Base-by-base conservation (phyloP, 1,140 invertebrate species). In the Fopius arisanus region DNA sequence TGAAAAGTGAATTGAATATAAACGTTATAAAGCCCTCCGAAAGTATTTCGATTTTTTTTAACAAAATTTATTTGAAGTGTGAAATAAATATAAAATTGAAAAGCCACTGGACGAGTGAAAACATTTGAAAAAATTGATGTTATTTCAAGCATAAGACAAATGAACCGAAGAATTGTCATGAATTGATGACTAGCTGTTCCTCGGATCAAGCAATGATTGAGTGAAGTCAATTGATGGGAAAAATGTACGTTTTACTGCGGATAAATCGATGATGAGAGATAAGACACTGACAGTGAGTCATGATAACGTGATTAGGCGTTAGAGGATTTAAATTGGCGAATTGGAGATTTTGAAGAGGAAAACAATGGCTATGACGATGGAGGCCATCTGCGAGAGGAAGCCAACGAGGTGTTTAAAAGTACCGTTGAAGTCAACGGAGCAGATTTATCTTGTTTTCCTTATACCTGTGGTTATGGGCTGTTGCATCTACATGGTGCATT, bases 401-500 rank as follows among this genome's bases (percentile, higher is more conserved):
- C 66, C 82, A 10, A 82, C 76, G 1, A 75, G 72, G 29, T 85
- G 73, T 41, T 54, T 85, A 29, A 81, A 82, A 72, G 67, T 86
- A 74, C 86, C 86, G 67, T 87, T 90, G 37, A 88, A 88, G 78
- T 89, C 88, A 66, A 89, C 83, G 12, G 85, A 89, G 76, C 85
- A 90, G 71, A 88, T 89, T 73, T 84, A 83, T 59, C 75, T 88
- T 9, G 79, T 88, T 37, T 88, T 89, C 77, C 79, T 90, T 33
- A 76, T 89, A 31, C 89, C 89, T 66, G 78, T 84, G 4, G 26
- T 90, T 3, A 69, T 87, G 2, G 80, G 80, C 29, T 88, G 87
- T 75, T 31, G 83, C 4, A 63, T 90, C 21, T 90, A 89, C 51
- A 82, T 89, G 19, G 54, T 88, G 31, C 79, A 90, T 43, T 88